These are phyloP conservation scores for Stenichneumon culpator DNA, from an alignment of 2,888 invertebrate species.

Conservation along the genomic window DNA sequence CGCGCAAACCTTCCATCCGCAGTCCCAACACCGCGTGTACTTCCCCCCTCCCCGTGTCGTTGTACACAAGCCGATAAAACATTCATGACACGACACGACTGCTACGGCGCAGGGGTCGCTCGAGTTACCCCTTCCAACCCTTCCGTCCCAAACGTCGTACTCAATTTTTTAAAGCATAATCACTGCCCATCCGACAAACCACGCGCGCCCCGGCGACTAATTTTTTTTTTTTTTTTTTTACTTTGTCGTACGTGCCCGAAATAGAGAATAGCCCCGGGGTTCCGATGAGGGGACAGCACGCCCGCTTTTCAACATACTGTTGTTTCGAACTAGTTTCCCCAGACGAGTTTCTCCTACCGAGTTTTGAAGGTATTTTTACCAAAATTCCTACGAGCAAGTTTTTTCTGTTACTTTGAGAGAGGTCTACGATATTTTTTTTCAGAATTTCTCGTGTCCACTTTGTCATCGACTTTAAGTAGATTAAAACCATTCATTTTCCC, in stretches of 20 bases:
- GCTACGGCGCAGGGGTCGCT: neutral
- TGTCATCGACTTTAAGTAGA: too few species aligned
- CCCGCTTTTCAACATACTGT: neutral
- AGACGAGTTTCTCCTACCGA: neutral
- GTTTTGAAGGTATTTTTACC: too few species aligned
- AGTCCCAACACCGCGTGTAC: neutral
- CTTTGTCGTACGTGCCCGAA: neutral
- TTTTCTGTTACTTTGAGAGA: too few species aligned
- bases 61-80: constrained; percentile 25
- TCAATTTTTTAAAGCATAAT: neutral
- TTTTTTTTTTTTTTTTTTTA: neutral
- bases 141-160: neutral
- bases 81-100: constrained; percentile 18
- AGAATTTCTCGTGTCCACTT: neutral
- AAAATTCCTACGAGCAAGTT: too few species aligned
- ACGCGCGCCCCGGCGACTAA: neutral
- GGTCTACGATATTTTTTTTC: neutral
- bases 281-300: neutral
- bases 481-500: too few species aligned
- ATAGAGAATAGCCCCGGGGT: neutral
- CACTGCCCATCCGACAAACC: neutral
- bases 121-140: neutral
- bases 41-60: neutral
- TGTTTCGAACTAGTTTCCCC: neutral
- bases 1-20: constrained; percentile 32